These are phyloP conservation scores for Lutraria lutraria DNA, from an alignment of 2,888 invertebrate species.

Conservation along the genomic window DNA sequence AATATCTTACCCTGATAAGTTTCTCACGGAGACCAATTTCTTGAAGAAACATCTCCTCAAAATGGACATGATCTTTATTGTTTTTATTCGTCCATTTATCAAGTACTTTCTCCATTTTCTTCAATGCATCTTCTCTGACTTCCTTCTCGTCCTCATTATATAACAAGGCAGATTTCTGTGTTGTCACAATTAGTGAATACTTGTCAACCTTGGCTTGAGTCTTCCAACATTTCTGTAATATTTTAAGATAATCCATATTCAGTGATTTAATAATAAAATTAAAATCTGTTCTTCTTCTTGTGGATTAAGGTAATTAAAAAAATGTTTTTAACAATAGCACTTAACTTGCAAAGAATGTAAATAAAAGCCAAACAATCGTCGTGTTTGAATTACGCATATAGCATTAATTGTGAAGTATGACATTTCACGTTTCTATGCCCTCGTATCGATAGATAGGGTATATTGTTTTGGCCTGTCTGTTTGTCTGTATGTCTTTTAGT, in stretches of 20 bases:
- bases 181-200: neutral
- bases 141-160: constrained; percentile 2
- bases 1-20: neutral
- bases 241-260: neutral
- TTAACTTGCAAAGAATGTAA: neutral
- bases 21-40: constrained; percentile 20
- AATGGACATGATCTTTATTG: neutral
- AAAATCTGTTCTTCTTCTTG: neutral
- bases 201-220: neutral
- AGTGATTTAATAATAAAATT: no score
- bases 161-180: constrained; percentile 19
- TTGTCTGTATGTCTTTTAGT: no score
- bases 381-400: neutral
- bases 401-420: neutral
- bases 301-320: neutral
- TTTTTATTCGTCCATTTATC: neutral
- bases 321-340: neutral
- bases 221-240: constrained; percentile 34
- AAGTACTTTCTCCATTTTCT: neutral
- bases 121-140: neutral
- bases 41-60: neutral
- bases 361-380: neutral
- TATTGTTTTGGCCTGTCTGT: no score
- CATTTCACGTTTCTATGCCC: neutral
- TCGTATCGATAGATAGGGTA: no score